phyloP scores from a whole-genome alignment of 2,888 invertebrate species.

The Dicranocentrus wangi region DNA sequence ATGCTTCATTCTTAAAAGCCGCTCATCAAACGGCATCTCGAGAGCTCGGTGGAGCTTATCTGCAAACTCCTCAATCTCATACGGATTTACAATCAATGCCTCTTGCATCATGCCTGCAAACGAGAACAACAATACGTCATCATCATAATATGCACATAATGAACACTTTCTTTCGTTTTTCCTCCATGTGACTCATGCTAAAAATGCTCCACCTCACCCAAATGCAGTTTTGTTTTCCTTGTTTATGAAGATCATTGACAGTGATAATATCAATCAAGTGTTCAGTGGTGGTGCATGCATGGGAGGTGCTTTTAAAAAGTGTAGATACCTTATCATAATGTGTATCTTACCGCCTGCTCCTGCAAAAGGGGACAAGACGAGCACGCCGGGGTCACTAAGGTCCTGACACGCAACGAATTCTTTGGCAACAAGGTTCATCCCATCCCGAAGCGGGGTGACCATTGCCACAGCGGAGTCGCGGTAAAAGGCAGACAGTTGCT shows the following conservation, averaged over 20 bases:
- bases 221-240: slow-evolving; percentile 1
- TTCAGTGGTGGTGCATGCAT: no score
- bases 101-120: slow-evolving; percentile 75
- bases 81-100: slow-evolving; percentile 76
- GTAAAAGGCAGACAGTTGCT: slow-evolving; percentile 75
- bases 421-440: slow-evolving; percentile 76
- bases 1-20: slow-evolving; percentile 75
- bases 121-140: no score
- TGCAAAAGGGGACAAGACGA: slow-evolving; percentile 76
- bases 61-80: slow-evolving; percentile 75
- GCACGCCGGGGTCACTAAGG: slow-evolving; percentile 75
- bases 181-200: not conserved
- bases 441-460: slow-evolving; percentile 76
- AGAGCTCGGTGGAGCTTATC: slow-evolving; percentile 75
- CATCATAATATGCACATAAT: slow-evolving; percentile 19
- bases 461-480: slow-evolving; percentile 75
- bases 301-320: no score
- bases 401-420: slow-evolving; percentile 76
- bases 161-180: not conserved
- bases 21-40: slow-evolving; percentile 76
- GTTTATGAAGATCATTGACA: not conserved
- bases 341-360: slow-evolving; percentile 74
- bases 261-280: slow-evolving; percentile 1
- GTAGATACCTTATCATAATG: no score
- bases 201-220: no score